phyloP scores from a whole-genome alignment of 2,113 vertebrate species.

The Misgurnus mizolepis region DNA sequence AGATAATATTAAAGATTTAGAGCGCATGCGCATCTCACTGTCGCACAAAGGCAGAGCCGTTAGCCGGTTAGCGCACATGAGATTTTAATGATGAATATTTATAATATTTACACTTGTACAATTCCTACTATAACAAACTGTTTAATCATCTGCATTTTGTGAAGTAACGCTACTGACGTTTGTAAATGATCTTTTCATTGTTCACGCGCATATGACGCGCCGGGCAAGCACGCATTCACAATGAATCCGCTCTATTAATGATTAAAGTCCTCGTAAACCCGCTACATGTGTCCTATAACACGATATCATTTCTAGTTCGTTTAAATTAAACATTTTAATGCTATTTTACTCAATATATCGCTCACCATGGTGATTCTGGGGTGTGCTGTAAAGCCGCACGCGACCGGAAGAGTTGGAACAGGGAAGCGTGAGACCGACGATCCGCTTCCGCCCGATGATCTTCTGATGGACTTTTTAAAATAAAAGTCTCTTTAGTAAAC shows the following conservation, averaged over 20 bases:
- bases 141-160: too few species aligned
- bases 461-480: not conserved
- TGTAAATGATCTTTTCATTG: too few species aligned
- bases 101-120: too few species aligned
- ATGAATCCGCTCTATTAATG: not conserved
- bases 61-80: too few species aligned
- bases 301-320: not conserved
- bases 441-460: not conserved
- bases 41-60: too few species aligned
- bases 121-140: too few species aligned
- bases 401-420: constrained; percentile 22
- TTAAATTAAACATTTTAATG: not conserved
- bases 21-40: too few species aligned
- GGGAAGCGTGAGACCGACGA: not conserved
- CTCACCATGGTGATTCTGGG: constrained; percentile 72
- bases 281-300: too few species aligned
- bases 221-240: not conserved
- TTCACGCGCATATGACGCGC: too few species aligned
- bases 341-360: not conserved
- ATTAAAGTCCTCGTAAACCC: not conserved
- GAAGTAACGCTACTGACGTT: too few species aligned
- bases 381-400: constrained; percentile 47
- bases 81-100: too few species aligned
- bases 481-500: constrained; percentile 14
- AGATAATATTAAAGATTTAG: too few species aligned